Evolutionary conservation across 1,140 invertebrate genomes (phyloP).

Genomic region (Glossosoma conforme): DNA sequence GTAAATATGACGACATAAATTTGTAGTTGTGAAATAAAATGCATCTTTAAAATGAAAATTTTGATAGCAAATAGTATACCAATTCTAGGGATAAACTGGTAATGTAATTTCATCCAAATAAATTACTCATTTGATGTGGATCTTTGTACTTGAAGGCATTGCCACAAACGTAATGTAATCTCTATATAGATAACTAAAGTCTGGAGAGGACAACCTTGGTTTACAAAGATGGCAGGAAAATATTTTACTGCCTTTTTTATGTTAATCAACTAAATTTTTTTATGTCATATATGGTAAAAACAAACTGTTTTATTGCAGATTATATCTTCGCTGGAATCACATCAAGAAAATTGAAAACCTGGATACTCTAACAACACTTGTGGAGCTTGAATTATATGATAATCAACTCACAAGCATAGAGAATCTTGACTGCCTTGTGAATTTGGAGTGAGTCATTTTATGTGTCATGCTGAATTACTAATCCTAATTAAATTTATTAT

Average conservation of each 20-base stretch:
- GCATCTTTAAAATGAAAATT: too few species aligned
- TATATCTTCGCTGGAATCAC: constrained; percentile 90
- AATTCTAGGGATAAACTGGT: too few species aligned
- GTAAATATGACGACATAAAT: constrained; percentile 19
- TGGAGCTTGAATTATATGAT: constrained; percentile 92
- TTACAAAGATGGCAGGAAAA: not conserved
- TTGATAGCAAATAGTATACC: too few species aligned
- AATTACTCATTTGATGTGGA: too few species aligned
- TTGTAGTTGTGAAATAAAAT: too few species aligned
- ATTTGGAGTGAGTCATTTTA: constrained; percentile 78
- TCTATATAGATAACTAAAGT: too few species aligned
- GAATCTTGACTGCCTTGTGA: constrained; percentile 79
- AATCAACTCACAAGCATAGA: constrained; percentile 92
- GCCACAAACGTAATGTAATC: too few species aligned
- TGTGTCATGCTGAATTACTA: not conserved
- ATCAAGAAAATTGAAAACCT: constrained; percentile 93
- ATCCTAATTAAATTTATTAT: not conserved
- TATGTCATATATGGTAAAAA: too few species aligned
- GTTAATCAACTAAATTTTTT: not conserved
- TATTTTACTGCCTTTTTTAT: not conserved
- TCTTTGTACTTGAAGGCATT: too few species aligned
- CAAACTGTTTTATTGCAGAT: constrained; percentile 34
- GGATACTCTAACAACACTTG: constrained; percentile 64
- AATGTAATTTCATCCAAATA: too few species aligned
- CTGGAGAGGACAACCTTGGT: too few species aligned